Percentiles rank a stretch among this genome's conserved stretches.
Evolutionary conservation across 2,888 invertebrate genomes (phyloP).

Genomic region (Quadroppia sp.): DNA sequence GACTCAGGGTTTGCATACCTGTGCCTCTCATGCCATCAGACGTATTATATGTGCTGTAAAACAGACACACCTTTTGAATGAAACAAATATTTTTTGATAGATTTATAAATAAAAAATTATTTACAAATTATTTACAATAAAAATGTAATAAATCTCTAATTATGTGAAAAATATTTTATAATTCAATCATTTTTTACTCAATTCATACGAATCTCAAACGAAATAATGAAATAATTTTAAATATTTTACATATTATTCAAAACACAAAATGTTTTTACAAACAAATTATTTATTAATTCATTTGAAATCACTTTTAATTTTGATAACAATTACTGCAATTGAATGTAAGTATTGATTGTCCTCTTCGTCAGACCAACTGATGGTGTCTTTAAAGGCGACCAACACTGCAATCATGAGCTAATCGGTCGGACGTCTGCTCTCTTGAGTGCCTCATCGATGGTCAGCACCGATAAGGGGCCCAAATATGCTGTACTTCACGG

Average conservation of each 20-base stretch:
- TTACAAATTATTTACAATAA: not conserved
- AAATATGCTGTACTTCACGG: conserved; percentile 41
- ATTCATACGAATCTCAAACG: no score
- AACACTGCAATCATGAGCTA: conserved; percentile 26
- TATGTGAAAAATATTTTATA: not conserved
- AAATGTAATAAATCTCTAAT: not conserved
- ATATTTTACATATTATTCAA: not conserved
- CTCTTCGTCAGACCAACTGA: not conserved
- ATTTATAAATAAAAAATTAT: not conserved
- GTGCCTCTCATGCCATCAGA: not conserved
- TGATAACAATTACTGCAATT: not conserved
- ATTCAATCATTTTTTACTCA: no score
- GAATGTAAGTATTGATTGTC: not conserved
- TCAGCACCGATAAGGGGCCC: conserved; percentile 38
- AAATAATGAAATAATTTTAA: no score
- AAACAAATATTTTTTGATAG: not conserved
- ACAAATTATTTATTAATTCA: conserved; percentile 18
- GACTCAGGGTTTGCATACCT: no score
- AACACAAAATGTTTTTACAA: not conserved
- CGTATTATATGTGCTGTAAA: not conserved
- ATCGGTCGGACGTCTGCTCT: conserved; percentile 28
- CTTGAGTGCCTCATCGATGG: conserved; percentile 35
- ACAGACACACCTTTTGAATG: conserved; percentile 9
- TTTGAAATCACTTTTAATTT: conserved; percentile 1
- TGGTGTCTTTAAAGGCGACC: not conserved